A percentile compares a stretch with the other conserved stretches of the same genome.
Conservation (phyloP, 2,797 vertebrate species). For the Tokudaia muenninki region DNA sequence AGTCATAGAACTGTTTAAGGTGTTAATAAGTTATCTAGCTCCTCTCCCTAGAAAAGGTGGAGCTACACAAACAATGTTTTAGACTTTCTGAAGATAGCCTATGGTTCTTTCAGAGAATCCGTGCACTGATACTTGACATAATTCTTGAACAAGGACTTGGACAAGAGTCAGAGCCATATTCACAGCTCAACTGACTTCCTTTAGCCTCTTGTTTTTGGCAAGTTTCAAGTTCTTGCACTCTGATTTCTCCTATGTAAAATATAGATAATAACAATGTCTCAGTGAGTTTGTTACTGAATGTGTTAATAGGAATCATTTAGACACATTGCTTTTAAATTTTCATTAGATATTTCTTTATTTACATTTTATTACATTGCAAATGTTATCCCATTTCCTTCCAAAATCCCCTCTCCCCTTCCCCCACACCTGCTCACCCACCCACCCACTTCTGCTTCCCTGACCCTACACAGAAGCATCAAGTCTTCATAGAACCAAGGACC, state of each 20-base stretch:
- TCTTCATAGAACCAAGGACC: no score
- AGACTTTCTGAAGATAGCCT: neutral
- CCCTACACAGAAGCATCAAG: no score
- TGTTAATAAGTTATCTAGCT: neutral
- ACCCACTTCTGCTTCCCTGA: no score
- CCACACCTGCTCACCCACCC: no score
- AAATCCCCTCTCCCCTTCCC: no score
- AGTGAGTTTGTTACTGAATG: neutral
- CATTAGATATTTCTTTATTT: no score
- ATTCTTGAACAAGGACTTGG: neutral
- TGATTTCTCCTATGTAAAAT: neutral
- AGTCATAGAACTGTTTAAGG: conserved; percentile 4
- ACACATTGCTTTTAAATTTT: neutral
- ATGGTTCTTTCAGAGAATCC: neutral
- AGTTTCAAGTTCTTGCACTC: neutral
- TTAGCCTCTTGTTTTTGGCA: neutral
- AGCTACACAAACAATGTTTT: neutral
- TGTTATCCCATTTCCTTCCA: no score
- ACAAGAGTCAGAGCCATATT: neutral
- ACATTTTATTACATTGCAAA: no score
- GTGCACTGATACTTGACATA: neutral
- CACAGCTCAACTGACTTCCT: neutral
- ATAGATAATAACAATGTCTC: neutral
- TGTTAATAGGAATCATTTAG: neutral
- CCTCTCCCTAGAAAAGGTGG: neutral